phyloP scores from a whole-genome alignment of 2,888 invertebrate genomes.

The Pseudanteris insignis region DNA sequence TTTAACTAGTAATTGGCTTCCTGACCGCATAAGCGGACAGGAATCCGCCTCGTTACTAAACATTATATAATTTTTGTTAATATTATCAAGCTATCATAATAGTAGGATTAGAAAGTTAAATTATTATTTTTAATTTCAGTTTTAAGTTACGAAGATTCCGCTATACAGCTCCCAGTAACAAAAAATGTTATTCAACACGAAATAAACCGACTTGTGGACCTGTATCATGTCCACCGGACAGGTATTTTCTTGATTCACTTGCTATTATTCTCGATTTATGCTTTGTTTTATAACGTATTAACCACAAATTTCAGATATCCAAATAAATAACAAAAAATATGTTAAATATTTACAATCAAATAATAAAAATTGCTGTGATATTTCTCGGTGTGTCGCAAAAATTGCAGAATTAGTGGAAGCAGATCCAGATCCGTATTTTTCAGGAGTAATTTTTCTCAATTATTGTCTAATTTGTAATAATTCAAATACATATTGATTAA shows the following conservation, averaged over 20 bases:
- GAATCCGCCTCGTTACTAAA: no score
- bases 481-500: no score
- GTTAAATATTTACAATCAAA: constrained; percentile 44
- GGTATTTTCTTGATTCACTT: constrained; percentile 38
- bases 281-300: neutral
- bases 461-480: no score
- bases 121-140: constrained; percentile 48
- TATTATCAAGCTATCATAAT: no score
- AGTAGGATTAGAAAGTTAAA: no score
- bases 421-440: constrained; percentile 62
- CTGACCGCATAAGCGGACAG: no score
- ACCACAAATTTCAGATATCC: neutral
- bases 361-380: constrained; percentile 13
- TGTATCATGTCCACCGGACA: constrained; percentile 50
- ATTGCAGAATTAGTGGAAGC: constrained; percentile 56
- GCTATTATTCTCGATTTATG: neutral
- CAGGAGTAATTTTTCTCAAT: constrained; percentile 51
- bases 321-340: constrained; percentile 44
- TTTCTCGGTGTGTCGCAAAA: constrained; percentile 57
- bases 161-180: constrained; percentile 51
- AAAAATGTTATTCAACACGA: constrained; percentile 55
- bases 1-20: no score
- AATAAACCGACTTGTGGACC: constrained; percentile 49
- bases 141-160: constrained; percentile 54
- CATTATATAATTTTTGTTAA: no score